Conservation (phyloP, 2,797 vertebrate genomes). For the Nothura maculosa region DNA sequence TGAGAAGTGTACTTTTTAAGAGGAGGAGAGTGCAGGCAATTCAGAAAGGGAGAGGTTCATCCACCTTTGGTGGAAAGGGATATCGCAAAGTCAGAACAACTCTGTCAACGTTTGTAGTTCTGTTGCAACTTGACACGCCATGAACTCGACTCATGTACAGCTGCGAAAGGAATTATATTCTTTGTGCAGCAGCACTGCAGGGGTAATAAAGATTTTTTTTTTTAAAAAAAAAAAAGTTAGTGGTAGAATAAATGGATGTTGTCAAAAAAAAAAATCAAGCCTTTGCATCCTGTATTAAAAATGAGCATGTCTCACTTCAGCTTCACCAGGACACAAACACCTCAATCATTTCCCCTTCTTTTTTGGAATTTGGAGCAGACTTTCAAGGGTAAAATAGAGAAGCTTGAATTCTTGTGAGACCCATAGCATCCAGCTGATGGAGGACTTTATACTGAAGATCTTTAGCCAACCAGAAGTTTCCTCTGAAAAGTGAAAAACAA, state of each 20-base stretch:
- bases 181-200: conserved; percentile 33
- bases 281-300: conserved; percentile 64
- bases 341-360: conserved; percentile 35
- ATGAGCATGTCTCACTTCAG: conserved; percentile 39
- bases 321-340: conserved; percentile 38
- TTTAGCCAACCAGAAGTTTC: conserved; percentile 56
- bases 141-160: conserved; percentile 13
- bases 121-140: not conserved
- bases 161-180: conserved; percentile 54
- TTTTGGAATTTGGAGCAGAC: conserved; percentile 11
- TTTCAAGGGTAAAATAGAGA: conserved; percentile 48
- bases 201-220: conserved; percentile 39
- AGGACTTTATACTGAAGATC: conserved; percentile 15
- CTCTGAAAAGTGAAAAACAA: conserved; percentile 42
- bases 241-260: conserved; percentile 49
- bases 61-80: not conserved
- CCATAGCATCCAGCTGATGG: conserved; percentile 39
- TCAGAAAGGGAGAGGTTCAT: not conserved
- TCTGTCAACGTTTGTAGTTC: not conserved
- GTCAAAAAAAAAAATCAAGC: conserved; percentile 43
- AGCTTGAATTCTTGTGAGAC: conserved; percentile 46
- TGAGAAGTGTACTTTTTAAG: not conserved
- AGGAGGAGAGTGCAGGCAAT: not conserved
- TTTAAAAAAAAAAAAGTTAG: not conserved
- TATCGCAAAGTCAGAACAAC: conserved; percentile 6